A percentile compares a stretch with the other conserved stretches of the same genome.
These are phyloP conservation scores for Myathropa florea DNA, from an alignment of 2,888 invertebrate species.

Conservation along the genomic window DNA sequence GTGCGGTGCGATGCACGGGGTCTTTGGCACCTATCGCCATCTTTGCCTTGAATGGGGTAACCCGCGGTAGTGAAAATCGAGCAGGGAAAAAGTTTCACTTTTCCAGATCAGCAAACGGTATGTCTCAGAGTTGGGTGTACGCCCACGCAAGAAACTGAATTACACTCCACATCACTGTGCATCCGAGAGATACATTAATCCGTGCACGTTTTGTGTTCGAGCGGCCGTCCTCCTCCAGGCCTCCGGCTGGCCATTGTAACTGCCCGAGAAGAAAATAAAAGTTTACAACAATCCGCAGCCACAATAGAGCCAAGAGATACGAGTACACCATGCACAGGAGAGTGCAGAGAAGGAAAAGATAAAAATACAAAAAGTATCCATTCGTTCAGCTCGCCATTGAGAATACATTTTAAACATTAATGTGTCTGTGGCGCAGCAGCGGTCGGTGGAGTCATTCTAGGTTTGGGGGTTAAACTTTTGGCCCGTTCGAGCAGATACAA, in stretches of 20 bases:
- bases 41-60: not conserved
- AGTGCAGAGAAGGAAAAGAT: not conserved
- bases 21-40: not conserved
- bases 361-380: conserved; percentile 17
- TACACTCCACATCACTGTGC: conserved; percentile 22
- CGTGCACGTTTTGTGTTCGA: conserved; percentile 19
- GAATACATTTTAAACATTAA: conserved; percentile 60
- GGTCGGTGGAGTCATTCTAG: not conserved
- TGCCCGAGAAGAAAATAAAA: conserved; percentile 36
- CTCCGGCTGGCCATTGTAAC: not conserved
- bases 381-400: not conserved
- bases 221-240: not conserved
- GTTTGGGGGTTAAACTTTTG: conserved; percentile 65
- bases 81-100: conserved; percentile 55
- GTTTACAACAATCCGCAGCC: not conserved
- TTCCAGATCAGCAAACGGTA: conserved; percentile 17
- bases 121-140: conserved; percentile 10
- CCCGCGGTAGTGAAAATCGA: not conserved
- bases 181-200: conserved; percentile 37
- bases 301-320: conserved; percentile 6
- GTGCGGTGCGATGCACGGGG: too few species aligned
- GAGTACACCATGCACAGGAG: conserved; percentile 1
- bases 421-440: conserved; percentile 36
- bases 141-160: conserved; percentile 44
- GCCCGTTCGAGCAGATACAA: conserved; percentile 59